Evolutionary conservation across 2,888 invertebrate species (phyloP).

Genomic region (Xestia c-nigrum): DNA sequence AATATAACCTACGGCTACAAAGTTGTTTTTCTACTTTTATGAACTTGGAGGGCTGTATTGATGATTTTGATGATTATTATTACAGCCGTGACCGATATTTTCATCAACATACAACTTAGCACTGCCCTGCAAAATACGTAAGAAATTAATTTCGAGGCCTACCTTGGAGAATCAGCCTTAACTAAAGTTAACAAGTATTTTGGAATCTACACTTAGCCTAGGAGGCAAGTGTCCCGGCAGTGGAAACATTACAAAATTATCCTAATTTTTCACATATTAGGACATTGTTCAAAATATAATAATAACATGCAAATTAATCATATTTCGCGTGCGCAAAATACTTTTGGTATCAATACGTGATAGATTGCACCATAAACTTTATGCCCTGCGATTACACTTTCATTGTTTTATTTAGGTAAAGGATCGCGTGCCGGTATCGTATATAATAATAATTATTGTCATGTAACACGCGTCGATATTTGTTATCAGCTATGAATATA

Average conservation of each 20-base stretch:
- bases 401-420: conserved; percentile 11
- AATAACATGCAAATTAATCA: neutral
- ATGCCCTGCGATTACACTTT: conserved; percentile 7
- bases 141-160: too few species aligned
- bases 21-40: too few species aligned
- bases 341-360: conserved; percentile 5
- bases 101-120: too few species aligned
- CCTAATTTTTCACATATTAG: neutral
- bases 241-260: neutral
- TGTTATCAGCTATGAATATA: conserved; percentile 1
- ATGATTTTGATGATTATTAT: too few species aligned
- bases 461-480: neutral
- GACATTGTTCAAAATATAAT: conserved; percentile 17
- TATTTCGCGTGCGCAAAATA: neutral
- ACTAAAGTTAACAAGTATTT: too few species aligned
- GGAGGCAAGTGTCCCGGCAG: neutral
- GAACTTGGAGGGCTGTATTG: too few species aligned
- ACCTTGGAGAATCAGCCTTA: too few species aligned
- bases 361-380: conserved; percentile 22
- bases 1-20: too few species aligned
- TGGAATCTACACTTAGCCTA: too few species aligned
- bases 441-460: neutral
- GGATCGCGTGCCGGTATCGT: conserved; percentile 9
- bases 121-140: too few species aligned
- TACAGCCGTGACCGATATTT: too few species aligned